Base-by-base conservation (phyloP, 2,888 invertebrate species). In the Drosophila aldrichi region DNA sequence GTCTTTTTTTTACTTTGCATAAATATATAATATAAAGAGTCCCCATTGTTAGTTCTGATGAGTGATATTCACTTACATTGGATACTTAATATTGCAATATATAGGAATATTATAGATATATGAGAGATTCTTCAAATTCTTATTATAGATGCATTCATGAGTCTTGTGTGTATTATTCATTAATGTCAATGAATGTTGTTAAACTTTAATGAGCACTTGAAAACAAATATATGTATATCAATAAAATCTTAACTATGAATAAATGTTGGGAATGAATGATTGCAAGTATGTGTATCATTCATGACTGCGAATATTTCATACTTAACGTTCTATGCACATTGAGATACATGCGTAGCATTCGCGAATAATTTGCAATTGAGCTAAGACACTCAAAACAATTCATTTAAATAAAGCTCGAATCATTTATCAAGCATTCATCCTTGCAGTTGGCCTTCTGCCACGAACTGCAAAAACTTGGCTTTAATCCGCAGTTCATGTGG, bases 391-490 rank as follows among this genome's bases (percentile, higher is more conserved):
- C 25, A 18, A 63, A 43, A 38, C 38, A 20, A 43, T 44, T 54
- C 38, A 58, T 58, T 57, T 55, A 36, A 48, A 70, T 32, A 51
- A 18, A 61, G 58, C 64, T 62, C 51, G 38, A 63, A 77, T 75
- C 46, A 70, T 74, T 77, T 57, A 70, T 66, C 49, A 70, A 40
- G 54, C 25, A 43, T 66, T 65, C 56, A 74, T 77, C 74, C 77
- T 74, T 70, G 77, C 34, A 20, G 48, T 43, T 62, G 62, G 56
- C 77, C 77, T 77, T 74, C 46, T 38, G n/a, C 40, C 41, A n/a
- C 32, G 14, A 56, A 5, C 49, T 29, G 16, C 32, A 58, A 41
- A 61, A 61, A 70, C 54, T 54, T 62, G 62, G 63, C 43, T 51
- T 44, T 60, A 72, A 70, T 59, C 71, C 60, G 18, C 54, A 66